Percentiles rank a stretch among this genome's conserved stretches.
These are phyloP conservation scores for Bradysia coprophila DNA, from an alignment of 1,140 invertebrate genomes.

Conservation along the genomic window DNA sequence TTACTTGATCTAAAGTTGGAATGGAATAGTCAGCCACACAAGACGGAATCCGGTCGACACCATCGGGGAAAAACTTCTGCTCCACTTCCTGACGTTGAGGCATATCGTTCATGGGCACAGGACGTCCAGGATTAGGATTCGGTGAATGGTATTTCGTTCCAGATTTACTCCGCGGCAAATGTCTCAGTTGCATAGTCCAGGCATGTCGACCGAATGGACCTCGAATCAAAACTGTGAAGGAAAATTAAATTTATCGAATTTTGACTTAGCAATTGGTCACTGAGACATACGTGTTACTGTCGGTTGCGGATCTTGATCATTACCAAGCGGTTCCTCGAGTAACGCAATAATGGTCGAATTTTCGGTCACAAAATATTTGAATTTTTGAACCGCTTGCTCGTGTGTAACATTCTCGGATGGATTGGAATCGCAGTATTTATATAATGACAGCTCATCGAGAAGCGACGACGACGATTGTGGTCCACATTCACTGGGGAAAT, in stretches of 20 bases:
- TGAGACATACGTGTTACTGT: constrained; percentile 37
- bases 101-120: constrained; percentile 54
- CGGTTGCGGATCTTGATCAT: constrained; percentile 57
- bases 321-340: constrained; percentile 76
- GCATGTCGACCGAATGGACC: constrained; percentile 84
- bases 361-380: constrained; percentile 83
- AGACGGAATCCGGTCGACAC: constrained; percentile 55
- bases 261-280: neutral
- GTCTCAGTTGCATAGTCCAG: constrained; percentile 80
- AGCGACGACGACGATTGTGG: constrained; percentile 69
- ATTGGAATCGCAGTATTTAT: constrained; percentile 56
- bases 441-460: constrained; percentile 69
- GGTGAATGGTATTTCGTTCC: constrained; percentile 44
- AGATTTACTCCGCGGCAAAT: constrained; percentile 61
- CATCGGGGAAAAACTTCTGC: constrained; percentile 66
- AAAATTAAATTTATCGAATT: constrained; percentile 20
- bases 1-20: constrained; percentile 42
- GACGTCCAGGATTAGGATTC: constrained; percentile 62
- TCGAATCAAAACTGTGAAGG: constrained; percentile 58
- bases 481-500: constrained; percentile 68
- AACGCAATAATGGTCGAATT: constrained; percentile 76
- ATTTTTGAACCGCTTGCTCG: constrained; percentile 29
- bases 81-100: constrained; percentile 37
- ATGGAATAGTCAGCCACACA: constrained; percentile 58
- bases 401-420: constrained; percentile 11